phyloP scores from a whole-genome alignment of 2,797 vertebrate genomes.

The Thamnophis elegans region DNA sequence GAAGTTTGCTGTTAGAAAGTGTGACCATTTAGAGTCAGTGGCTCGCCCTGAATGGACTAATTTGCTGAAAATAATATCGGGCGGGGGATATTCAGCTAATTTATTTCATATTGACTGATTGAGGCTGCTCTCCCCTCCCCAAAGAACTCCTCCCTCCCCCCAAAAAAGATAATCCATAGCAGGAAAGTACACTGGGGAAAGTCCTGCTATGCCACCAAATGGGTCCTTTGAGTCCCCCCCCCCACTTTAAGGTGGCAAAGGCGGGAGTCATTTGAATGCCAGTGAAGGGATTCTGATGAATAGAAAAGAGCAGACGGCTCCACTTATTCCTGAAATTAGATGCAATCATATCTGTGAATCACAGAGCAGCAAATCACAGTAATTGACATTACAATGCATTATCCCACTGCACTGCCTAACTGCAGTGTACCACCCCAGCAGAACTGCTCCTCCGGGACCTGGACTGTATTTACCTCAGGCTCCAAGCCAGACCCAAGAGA shows the following conservation, averaged over 20 bases:
- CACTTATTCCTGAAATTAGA: conserved; percentile 70
- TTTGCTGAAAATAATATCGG: conserved; percentile 40
- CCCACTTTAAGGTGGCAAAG: conserved; percentile 47
- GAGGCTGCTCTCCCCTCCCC: conserved; percentile 20
- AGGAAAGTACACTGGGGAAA: conserved; percentile 22
- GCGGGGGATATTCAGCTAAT: background rate
- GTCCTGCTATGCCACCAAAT: conserved; percentile 34
- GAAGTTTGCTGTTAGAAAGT: background rate
- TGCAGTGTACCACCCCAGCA: conserved; percentile 53
- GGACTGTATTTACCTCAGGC: conserved; percentile 41
- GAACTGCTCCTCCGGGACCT: conserved; percentile 52
- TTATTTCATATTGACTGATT: conserved; percentile 18
- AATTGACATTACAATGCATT: conserved; percentile 64
- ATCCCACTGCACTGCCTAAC: conserved; percentile 50
- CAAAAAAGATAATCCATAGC: background rate
- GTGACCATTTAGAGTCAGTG: background rate
- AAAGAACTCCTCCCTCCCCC: background rate
- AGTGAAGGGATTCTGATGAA: conserved; percentile 50
- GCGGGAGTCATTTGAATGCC: conserved; percentile 57
- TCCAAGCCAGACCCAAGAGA: conserved; percentile 17
- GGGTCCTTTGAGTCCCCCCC: conserved; percentile 40
- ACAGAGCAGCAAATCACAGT: conserved; percentile 62
- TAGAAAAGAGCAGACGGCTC: conserved; percentile 67
- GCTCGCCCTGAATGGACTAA: conserved; percentile 16
- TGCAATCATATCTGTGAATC: conserved; percentile 71